Conservation (phyloP, 2,113 vertebrate genomes). For the Tor tambroides region DNA sequence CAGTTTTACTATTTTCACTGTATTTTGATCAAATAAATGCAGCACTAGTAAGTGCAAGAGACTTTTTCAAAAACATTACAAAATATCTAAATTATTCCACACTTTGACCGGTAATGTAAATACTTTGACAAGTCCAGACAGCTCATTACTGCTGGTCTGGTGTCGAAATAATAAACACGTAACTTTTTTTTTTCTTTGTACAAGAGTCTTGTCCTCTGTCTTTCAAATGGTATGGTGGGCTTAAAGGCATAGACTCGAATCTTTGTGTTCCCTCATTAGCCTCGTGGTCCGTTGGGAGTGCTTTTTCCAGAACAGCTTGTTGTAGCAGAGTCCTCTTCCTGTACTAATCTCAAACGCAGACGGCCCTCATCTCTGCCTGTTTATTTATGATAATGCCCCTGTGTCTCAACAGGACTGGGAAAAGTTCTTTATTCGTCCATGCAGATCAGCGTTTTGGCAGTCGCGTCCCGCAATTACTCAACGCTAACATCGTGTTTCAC, state of each 20-base stretch:
- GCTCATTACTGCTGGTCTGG: conserved; percentile 1
- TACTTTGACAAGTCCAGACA: conserved; percentile 8
- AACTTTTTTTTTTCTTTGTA: neutral
- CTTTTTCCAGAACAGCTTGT: conserved; percentile 55
- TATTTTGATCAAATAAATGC: too few species aligned
- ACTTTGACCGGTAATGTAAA: neutral
- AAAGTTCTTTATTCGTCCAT: conserved; percentile 30
- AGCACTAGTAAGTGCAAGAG: too few species aligned
- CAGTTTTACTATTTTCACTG: too few species aligned
- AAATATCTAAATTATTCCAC: neutral
- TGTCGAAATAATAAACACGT: neutral
- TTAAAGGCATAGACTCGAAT: conserved; percentile 52
- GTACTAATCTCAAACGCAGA: conserved; percentile 54
- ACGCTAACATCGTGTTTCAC: conserved; percentile 18
- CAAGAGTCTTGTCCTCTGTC: conserved; percentile 1
- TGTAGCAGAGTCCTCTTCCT: conserved; percentile 33
- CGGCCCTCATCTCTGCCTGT: conserved; percentile 45
- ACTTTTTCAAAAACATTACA: too few species aligned
- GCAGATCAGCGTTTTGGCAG: conserved; percentile 20
- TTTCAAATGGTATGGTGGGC: conserved; percentile 40
- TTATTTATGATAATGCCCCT: conserved; percentile 56
- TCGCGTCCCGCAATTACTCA: neutral
- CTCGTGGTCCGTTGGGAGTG: conserved; percentile 35
- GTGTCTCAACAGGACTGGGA: conserved; percentile 3
- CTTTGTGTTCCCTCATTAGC: conserved; percentile 57